Evolutionary conservation across 2,888 invertebrate species (phyloP).

Genomic region (Eupithecia subumbrata): DNA sequence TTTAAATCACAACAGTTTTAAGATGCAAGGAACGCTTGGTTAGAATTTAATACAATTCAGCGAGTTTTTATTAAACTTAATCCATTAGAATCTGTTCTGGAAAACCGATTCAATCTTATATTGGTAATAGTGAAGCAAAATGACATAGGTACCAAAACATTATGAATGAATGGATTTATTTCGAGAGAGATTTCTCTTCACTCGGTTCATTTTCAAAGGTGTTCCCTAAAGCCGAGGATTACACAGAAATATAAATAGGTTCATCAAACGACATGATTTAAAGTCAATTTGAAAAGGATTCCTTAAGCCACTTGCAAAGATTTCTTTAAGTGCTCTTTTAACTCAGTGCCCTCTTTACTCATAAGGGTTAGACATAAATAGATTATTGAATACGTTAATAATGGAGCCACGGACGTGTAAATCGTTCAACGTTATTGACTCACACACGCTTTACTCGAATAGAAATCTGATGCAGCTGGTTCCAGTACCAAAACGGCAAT

Average conservation of each 20-base stretch:
- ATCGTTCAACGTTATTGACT: slow-evolving; percentile 72
- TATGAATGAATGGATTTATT: not conserved
- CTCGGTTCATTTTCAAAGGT: not conserved
- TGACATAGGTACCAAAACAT: not conserved
- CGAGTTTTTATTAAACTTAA: not conserved
- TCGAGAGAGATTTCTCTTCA: not conserved
- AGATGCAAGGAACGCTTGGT: not conserved
- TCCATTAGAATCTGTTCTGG: not conserved
- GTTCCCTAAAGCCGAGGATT: slow-evolving; percentile 5
- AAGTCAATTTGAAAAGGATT: not conserved
- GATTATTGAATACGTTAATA: slow-evolving; percentile 45
- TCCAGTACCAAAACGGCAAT: slow-evolving; percentile 63
- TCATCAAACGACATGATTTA: slow-evolving; percentile 10
- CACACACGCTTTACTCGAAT: slow-evolving; percentile 62
- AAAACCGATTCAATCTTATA: not conserved
- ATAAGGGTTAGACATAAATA: slow-evolving; percentile 15
- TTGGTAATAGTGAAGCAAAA: not conserved
- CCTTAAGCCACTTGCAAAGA: not conserved
- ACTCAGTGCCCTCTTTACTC: slow-evolving; percentile 7
- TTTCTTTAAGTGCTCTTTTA: slow-evolving; percentile 7
- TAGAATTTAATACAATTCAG: not conserved
- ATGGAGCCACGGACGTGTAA: slow-evolving; percentile 52
- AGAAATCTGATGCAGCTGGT: slow-evolving; percentile 67
- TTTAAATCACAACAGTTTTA: not conserved
- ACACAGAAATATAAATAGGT: slow-evolving; percentile 8